Conservation (phyloP, 2,113 vertebrate species). For the Myiopsitta monachus region DNA sequence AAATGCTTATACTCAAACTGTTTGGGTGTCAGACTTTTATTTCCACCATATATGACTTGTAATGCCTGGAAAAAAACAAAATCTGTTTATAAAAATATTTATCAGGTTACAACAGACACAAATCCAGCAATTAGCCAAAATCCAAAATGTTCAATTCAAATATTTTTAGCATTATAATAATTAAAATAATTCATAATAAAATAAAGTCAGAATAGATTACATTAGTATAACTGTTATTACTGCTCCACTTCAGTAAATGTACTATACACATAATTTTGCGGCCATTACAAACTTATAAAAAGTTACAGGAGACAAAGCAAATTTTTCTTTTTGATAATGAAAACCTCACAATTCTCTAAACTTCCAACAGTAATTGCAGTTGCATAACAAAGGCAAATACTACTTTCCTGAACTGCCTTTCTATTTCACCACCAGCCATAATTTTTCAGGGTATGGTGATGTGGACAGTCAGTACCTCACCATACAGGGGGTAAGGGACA, state of each 20-base stretch:
- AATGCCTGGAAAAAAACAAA: not conserved
- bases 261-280: not conserved
- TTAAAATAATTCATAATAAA: not conserved
- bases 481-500: too few relatives aligned
- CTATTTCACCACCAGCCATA: not conserved
- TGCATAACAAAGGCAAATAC: not conserved
- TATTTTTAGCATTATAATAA: not conserved
- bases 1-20: not conserved
- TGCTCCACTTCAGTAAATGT: not conserved
- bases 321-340: not conserved
- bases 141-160: not conserved
- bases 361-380: not conserved
- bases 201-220: not conserved
- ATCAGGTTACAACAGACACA: not conserved
- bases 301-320: not conserved
- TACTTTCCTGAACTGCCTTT: not conserved
- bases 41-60: not conserved
- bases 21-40: not conserved
- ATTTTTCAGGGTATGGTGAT: not conserved
- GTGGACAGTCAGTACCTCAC: accelerated
- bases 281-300: accelerated
- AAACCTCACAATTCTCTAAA: not conserved
- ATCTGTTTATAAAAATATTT: not conserved
- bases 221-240: not conserved
- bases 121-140: not conserved